Conservation (phyloP, 64 coral and sea anemone genomes). For the Montipora efflorescens region DNA sequence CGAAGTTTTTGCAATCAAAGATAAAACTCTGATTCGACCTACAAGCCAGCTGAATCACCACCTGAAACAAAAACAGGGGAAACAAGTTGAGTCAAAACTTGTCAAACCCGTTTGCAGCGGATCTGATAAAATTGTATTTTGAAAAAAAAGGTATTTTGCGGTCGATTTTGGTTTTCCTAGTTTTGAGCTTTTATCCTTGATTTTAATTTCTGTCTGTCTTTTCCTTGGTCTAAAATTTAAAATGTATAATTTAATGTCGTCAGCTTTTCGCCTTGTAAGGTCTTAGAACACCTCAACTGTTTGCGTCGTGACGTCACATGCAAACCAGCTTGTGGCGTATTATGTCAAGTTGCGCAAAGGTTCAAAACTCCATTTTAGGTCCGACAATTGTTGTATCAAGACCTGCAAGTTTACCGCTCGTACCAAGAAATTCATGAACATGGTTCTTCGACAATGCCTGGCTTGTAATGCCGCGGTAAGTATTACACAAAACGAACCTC, state of each 20-base stretch:
- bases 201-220: not conserved
- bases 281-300: not conserved
- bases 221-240: not conserved
- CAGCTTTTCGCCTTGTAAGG: not conserved
- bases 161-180: not conserved
- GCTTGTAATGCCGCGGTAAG: conserved; percentile 42
- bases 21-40: no score
- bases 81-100: conserved; percentile 21
- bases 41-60: not conserved
- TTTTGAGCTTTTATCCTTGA: not conserved
- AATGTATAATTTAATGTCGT: not conserved
- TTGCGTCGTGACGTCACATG: conserved; percentile 36
- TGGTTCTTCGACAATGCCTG: conserved; percentile 41
- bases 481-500: not conserved
- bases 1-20: no score
- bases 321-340: conserved; percentile 50
- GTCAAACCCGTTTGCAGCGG: conserved; percentile 5
- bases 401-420: not conserved
- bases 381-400: not conserved
- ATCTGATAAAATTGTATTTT: not conserved
- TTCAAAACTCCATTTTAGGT: conserved; percentile 17
- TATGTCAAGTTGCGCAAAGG: conserved; percentile 48
- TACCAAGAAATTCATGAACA: not conserved
- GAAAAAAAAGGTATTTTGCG: not conserved
- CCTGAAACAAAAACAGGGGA: not conserved